These are phyloP conservation scores for Caenorhabditis drosophilae DNA, from an alignment of 2,888 invertebrate genomes.

Conservation along the genomic window DNA sequence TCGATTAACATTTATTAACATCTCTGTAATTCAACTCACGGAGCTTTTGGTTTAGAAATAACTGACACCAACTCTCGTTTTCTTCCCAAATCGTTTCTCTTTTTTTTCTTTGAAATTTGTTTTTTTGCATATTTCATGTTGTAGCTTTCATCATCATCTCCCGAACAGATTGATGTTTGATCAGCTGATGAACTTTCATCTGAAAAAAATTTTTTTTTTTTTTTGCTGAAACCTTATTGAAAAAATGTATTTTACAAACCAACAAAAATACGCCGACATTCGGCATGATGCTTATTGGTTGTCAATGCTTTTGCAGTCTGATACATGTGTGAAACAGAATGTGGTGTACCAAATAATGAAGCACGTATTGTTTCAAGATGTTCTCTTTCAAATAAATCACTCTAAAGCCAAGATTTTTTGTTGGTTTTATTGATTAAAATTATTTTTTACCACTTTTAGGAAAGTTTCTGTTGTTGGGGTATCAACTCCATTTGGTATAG, in stretches of 20 bases:
- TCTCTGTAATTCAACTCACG: conserved; percentile 13
- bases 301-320: conserved; percentile 48
- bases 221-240: background rate
- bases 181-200: conserved; percentile 40
- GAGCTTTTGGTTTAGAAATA: conserved; percentile 19
- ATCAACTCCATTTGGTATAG: conserved; percentile 46
- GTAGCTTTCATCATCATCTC: conserved; percentile 31
- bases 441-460: conserved; percentile 39
- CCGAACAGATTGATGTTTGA: conserved; percentile 38
- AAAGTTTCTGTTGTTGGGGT: conserved; percentile 34
- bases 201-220: conserved; percentile 16
- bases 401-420: conserved; percentile 17
- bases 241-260: conserved; percentile 27
- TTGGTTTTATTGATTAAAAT: no score
- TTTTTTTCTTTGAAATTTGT: conserved; percentile 52
- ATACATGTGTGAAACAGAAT: conserved; percentile 48
- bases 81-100: conserved; percentile 37
- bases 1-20: background rate
- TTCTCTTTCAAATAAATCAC: conserved; percentile 50
- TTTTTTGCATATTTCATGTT: conserved; percentile 34
- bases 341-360: conserved; percentile 42
- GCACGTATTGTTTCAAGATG: conserved; percentile 38
- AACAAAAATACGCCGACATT: conserved; percentile 45
- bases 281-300: conserved; percentile 43
- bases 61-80: conserved; percentile 49